These are phyloP conservation scores for Andrena flavipes DNA, from an alignment of 2,888 invertebrate genomes.

Conservation along the genomic window DNA sequence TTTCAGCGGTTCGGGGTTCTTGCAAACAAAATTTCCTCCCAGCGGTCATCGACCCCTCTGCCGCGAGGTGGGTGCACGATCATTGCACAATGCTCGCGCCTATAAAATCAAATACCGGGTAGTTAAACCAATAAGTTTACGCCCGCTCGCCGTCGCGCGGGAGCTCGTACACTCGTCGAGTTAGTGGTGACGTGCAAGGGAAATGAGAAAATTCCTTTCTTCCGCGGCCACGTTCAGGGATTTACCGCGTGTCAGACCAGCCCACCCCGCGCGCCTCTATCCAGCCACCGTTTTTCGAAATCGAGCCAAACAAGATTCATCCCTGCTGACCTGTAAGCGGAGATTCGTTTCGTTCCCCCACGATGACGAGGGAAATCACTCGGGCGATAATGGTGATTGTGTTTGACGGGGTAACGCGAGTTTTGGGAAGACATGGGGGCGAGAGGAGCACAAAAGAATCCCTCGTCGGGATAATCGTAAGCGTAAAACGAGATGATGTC, in stretches of 20 bases:
- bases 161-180: constrained; percentile 56
- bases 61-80: background rate
- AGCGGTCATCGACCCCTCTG: constrained; percentile 54
- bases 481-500: background rate
- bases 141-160: constrained; percentile 43
- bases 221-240: constrained; percentile 29
- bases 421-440: background rate
- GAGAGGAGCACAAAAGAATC: background rate
- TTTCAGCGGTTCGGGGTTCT: constrained; percentile 18
- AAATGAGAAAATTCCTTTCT: constrained; percentile 71
- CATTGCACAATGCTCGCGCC: constrained; percentile 51
- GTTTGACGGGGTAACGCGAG: background rate
- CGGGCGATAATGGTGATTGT: background rate
- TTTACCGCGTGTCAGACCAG: constrained; percentile 33
- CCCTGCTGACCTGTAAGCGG: constrained; percentile 13
- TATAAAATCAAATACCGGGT: constrained; percentile 56
- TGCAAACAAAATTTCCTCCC: constrained; percentile 45
- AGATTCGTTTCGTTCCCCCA: background rate
- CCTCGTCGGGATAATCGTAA: background rate
- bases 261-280: background rate
- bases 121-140: constrained; percentile 69
- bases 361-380: background rate
- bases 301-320: constrained; percentile 26
- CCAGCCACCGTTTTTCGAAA: constrained; percentile 39
- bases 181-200: constrained; percentile 51